These are phyloP conservation scores for Etheostoma nigrum DNA, from an alignment of 2,797 vertebrate species.

Conservation along the genomic window DNA sequence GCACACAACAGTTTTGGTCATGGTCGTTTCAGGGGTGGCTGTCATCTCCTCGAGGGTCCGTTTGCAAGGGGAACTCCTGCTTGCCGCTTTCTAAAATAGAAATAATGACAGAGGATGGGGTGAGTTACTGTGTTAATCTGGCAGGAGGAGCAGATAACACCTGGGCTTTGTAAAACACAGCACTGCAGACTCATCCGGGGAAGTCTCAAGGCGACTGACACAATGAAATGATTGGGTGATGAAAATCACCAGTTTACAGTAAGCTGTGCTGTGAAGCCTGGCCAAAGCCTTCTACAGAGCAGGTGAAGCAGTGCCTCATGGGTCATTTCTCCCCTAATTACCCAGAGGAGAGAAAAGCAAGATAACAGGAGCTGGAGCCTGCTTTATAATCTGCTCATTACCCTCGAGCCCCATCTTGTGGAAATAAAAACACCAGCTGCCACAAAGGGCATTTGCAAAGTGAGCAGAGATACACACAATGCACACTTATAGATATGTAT, in stretches of 20 bases:
- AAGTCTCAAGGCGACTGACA: conserved; percentile 31
- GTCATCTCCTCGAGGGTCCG: conserved; percentile 70
- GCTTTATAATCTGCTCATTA: conserved; percentile 33
- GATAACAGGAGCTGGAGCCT: conserved; percentile 39
- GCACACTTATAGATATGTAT: too few species aligned
- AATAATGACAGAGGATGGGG: conserved; percentile 9
- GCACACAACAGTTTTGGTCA: conserved; percentile 71
- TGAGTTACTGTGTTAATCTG: not conserved
- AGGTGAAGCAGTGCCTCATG: conserved; percentile 66
- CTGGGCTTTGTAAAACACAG: conserved; percentile 24
- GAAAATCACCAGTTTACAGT: conserved; percentile 77
- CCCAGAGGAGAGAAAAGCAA: conserved; percentile 60
- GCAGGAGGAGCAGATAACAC: conserved; percentile 17
- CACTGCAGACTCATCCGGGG: conserved; percentile 36
- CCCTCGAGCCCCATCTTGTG: conserved; percentile 78
- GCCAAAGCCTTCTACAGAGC: conserved; percentile 67
- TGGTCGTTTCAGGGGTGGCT: conserved; percentile 7
- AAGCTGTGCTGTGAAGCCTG: conserved; percentile 67
- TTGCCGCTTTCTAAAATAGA: conserved; percentile 55
- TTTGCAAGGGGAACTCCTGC: conserved; percentile 62
- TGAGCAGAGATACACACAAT: not conserved
- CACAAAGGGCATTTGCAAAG: not conserved
- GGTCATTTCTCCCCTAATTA: conserved; percentile 80
- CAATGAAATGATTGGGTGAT: conserved; percentile 51
- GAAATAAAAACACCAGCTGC: conserved; percentile 18